Percentiles rank a stretch among this genome's conserved stretches.
Evolutionary conservation across 2,113 vertebrate species (phyloP).

Genomic region (Stegastes partitus): DNA sequence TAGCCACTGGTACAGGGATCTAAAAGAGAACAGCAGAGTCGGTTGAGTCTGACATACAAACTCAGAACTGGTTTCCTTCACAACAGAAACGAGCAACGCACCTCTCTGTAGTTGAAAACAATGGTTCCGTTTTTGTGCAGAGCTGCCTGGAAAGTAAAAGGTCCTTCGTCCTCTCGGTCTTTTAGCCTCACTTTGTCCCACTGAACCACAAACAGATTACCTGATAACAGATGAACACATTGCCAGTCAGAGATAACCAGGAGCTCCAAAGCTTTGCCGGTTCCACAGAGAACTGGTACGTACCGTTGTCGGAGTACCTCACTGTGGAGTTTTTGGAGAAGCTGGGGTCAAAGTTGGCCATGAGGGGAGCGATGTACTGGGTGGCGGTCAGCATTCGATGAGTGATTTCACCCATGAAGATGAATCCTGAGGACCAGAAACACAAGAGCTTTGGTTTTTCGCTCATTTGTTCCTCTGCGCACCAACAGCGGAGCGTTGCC

Average conservation of each 20-base stretch:
- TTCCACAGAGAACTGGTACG: conserved; percentile 50
- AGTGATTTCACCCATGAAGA: conserved; percentile 93
- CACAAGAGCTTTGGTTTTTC: not conserved
- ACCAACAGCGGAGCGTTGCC: too few relatives aligned
- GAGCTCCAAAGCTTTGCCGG: not conserved
- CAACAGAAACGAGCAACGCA: conserved; percentile 62
- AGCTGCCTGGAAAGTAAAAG: conserved; percentile 92
- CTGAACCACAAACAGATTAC: conserved; percentile 91
- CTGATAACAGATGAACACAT: conserved; percentile 69
- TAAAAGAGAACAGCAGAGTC: conserved; percentile 58
- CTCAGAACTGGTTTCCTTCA: not conserved
- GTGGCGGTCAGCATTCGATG: conserved; percentile 98
- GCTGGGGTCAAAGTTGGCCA: conserved; percentile 99
- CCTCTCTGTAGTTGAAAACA: conserved; percentile 91
- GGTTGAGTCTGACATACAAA: not conserved
- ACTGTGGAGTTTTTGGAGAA: conserved; percentile 93
- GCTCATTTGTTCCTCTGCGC: too few relatives aligned
- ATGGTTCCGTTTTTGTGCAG: conserved; percentile 90
- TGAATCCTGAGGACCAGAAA: conserved; percentile 87
- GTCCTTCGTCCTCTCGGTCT: conserved; percentile 86
- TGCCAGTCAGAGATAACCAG: not conserved
- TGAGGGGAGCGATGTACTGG: conserved; percentile 94
- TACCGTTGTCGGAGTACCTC: conserved; percentile 93
- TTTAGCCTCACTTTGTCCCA: conserved; percentile 93
- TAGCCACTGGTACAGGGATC: conserved; percentile 89